Conservation (phyloP, 2,888 invertebrate genomes). For the Entomobrya multifasciata region DNA sequence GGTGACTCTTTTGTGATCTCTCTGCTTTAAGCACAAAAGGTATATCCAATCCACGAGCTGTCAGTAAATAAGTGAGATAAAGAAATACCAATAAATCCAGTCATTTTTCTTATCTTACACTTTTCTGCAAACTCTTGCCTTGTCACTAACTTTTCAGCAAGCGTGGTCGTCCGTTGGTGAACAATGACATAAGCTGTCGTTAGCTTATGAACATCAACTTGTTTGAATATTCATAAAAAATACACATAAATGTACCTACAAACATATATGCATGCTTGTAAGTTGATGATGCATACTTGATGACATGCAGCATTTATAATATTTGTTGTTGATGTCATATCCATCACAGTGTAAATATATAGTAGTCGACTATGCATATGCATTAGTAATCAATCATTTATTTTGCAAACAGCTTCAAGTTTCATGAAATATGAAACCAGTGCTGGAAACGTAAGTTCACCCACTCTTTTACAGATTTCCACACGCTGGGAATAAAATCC, state of each 20-base stretch:
- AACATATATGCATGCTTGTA: too few relatives aligned
- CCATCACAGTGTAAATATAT: too few relatives aligned
- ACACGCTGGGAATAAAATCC: neutral
- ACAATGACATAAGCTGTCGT: neutral
- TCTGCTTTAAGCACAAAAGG: neutral
- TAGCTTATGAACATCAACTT: neutral
- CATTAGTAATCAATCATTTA: neutral
- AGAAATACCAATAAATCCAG: conserved; percentile 36
- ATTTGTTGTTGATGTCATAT: too few relatives aligned
- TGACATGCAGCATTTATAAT: too few relatives aligned
- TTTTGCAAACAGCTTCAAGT: neutral
- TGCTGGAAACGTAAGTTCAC: neutral
- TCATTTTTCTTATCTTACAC: conserved; percentile 26
- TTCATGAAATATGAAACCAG: neutral
- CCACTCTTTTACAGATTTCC: neutral
- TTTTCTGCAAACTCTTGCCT: neutral
- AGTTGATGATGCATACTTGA: too few relatives aligned
- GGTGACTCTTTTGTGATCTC: neutral
- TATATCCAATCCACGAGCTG: neutral
- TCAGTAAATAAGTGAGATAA: neutral
- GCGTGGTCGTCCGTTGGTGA: neutral
- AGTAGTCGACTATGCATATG: neutral
- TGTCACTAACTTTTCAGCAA: neutral
- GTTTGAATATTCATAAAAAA: conserved; percentile 21
- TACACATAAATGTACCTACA: too few relatives aligned